Base-by-base conservation (phyloP, 1,140 invertebrate genomes). In the Heliothis virescens region DNA sequence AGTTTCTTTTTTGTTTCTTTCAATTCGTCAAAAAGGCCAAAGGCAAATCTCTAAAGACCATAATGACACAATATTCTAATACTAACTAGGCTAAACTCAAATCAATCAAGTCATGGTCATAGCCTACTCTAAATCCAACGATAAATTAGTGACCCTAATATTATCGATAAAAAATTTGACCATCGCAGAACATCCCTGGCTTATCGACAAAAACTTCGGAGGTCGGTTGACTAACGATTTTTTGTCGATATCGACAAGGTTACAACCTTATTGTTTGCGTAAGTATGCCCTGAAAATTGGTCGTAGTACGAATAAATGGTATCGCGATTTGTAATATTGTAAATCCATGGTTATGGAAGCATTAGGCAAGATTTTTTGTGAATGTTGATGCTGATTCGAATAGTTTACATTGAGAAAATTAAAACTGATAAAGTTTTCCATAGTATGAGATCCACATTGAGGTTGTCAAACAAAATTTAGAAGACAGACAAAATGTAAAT, bases 151-250 rank as follows among this genome's bases (percentile, higher is more conserved):
- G 80, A 86, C 77, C 76, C 80, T 82, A 81, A 85, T 86, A 82
- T 79, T 74, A 76, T 83, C 55, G 76, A 85, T 82, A 86, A 87
- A 87, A 90, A 90, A 83, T 62, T 60, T 67, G 73, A 55, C 73
- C 67, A 73, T 83, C 75, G 74, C n/a, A 21, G 59, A 55, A 69
- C 80, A 82, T 83, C 82, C 82, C 79, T 75, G 79, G 67, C 48
- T 63, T 65, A 62, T 74, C 52, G 69, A 80, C 59, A 82, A 84
- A 84, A 84, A 82, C 59, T 55, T 48, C 60, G 50, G 78, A 82
- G 73, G 83, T 82, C 82, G 82, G 63, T 85, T 87, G 84, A 86
- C 86, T 83, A 87, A 87, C 80, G 74, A 65, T 63, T 76, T 76
- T 76, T 76, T 76, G 59, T 76, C 59, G 60, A 76, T 65, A 65